Evolutionary conservation across 2,797 vertebrate species (phyloP).

Genomic region (Peromyscus melanophrys): DNA sequence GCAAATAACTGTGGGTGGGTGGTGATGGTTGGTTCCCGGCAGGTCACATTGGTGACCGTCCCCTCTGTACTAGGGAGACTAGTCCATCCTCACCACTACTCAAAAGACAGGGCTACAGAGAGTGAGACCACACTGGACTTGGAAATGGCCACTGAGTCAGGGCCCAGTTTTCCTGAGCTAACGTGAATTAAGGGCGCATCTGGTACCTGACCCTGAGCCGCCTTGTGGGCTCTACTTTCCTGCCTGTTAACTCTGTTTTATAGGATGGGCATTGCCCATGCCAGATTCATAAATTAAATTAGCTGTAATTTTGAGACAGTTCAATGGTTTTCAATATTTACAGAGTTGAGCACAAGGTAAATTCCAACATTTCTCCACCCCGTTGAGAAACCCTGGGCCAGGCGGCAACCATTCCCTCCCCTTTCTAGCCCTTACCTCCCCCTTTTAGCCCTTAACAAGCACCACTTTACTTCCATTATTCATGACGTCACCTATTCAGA

Average conservation of each 20-base stretch:
- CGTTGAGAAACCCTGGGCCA: background rate
- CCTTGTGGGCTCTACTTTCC: background rate
- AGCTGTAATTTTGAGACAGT: background rate
- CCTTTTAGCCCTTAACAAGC: too few species aligned
- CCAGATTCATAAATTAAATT: background rate
- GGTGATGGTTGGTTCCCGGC: background rate
- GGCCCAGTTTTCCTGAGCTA: background rate
- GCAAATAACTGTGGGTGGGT: background rate
- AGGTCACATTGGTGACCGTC: background rate
- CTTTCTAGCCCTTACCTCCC: too few species aligned
- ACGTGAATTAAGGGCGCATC: background rate
- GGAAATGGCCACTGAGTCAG: background rate
- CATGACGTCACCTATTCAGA: background rate
- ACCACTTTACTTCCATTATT: background rate
- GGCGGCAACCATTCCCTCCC: rapidly evolving
- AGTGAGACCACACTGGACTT: background rate
- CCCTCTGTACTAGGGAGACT: background rate
- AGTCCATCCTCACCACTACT: background rate
- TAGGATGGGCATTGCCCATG: background rate
- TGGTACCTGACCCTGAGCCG: background rate
- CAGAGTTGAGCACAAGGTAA: background rate
- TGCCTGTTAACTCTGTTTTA: background rate
- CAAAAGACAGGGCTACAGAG: background rate
- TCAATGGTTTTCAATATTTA: background rate
- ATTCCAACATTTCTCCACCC: too few species aligned